Evolutionary conservation across 2,113 vertebrate species (phyloP), one percentile per base, ranked within the genome.

Genomic region (Rhinoderma darwinii): DNA sequence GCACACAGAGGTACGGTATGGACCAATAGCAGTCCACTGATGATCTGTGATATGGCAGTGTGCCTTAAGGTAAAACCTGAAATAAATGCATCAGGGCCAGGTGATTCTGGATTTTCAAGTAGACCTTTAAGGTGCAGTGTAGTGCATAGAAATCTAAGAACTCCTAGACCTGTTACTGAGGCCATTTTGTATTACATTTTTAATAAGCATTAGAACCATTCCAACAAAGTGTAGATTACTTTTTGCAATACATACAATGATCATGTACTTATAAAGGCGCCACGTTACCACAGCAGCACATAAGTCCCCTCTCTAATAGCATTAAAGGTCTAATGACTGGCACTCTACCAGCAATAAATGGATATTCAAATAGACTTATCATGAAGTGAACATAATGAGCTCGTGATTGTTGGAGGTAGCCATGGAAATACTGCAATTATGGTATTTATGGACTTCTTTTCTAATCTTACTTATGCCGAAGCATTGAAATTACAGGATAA

Each of bases 381-480:
- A 84, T 76, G 50, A 61, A 74, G 70, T 43, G 51, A 75, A 51
- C 20, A 84, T 76, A 84, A 61, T 84, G 70, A 75, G 51, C n/a
- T 7, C 70, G 43, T 70, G 41, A 44, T 47, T 43, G 51, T 56
- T 50, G 47, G 50, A 84, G 50, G 70, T 84, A 75, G 50, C 72
- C 43, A 74, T 84, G 47, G 47, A 73, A 50, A 84, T 73, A 73
- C 44, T 39, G 50, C 35, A 51, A 56, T 84, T 51, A 54, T 63
- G 14, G 54, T 39, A 43, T 61, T 81, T 63, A 81, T n/a, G 14
- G 35, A 59, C 22, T 54, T 74, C 12, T 84, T 35, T 70, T 75
- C 70, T 54, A 75, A 59, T 75, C 7, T 56, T n/a, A 74, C 47
- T 32, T 72, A 56, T 41, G 18, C 25, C 6, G 37, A 12, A 37